Percentiles rank a stretch among this genome's conserved stretches.
Conservation (phyloP, 2,113 vertebrate species). For the Periophthalmus modestus region DNA sequence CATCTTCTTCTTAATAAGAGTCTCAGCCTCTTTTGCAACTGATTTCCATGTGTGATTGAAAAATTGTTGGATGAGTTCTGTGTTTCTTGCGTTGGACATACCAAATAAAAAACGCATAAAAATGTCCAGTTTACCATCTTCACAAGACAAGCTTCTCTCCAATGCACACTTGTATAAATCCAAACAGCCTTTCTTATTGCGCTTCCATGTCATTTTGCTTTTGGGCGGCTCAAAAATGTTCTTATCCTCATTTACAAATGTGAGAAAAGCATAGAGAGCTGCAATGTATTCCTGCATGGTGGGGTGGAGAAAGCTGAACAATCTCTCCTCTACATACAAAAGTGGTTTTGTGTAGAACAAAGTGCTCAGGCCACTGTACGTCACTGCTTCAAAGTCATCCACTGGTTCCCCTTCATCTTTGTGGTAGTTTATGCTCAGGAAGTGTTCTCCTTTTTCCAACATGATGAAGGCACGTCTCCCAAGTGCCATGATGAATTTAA, state of each 20-base stretch:
- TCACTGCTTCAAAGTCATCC: constrained; percentile 41
- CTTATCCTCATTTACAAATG: constrained; percentile 55
- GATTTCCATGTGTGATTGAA: constrained; percentile 24
- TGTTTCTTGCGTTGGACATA: constrained; percentile 52
- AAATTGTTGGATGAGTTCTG: constrained; percentile 50
- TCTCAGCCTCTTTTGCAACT: constrained; percentile 16
- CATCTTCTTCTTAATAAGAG: constrained; percentile 59
- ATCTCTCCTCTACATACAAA: constrained; percentile 53
- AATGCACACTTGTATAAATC: constrained; percentile 61
- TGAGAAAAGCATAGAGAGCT: constrained; percentile 69
- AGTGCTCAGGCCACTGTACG: constrained; percentile 61
- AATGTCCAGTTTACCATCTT: constrained; percentile 60
- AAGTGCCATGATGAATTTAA: constrained; percentile 61
- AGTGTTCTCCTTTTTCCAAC: constrained; percentile 60
- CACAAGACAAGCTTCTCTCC: constrained; percentile 55
- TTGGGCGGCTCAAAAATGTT: constrained; percentile 57
- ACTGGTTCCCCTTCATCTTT: neutral
- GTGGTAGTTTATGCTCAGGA: constrained; percentile 46
- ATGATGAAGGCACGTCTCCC: constrained; percentile 67
- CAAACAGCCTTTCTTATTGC: constrained; percentile 25
- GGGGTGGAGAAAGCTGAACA: constrained; percentile 73
- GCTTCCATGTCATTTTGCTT: constrained; percentile 12
- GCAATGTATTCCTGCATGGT: constrained; percentile 78
- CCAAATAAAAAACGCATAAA: constrained; percentile 70
- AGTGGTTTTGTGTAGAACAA: constrained; percentile 47